Conservation (phyloP, 2,888 invertebrate genomes). For the Parnassius apollo region DNA sequence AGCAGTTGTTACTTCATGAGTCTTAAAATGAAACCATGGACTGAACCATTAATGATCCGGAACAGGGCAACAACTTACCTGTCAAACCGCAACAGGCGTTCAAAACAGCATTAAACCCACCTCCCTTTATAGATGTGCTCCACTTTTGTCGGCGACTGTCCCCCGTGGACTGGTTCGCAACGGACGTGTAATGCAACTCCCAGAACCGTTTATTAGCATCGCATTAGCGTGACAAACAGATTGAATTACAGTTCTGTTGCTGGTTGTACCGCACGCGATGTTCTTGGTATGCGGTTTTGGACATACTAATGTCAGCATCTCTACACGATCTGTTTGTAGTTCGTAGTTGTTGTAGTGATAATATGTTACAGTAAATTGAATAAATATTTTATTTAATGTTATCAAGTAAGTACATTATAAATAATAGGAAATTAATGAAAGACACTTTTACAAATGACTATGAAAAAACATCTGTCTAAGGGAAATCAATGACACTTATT, state of each 20-base stretch:
- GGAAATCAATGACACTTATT: too few species aligned
- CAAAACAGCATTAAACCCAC: slow-evolving; percentile 22
- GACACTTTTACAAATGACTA: too few species aligned
- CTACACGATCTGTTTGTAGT: background rate
- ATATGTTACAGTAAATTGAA: too few species aligned
- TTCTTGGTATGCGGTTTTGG: slow-evolving; percentile 4
- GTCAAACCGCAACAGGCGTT: slow-evolving; percentile 29
- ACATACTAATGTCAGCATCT: background rate
- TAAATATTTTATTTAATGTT: too few species aligned
- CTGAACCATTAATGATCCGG: slow-evolving; percentile 18
- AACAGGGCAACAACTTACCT: slow-evolving; percentile 14
- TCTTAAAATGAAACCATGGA: slow-evolving; percentile 21
- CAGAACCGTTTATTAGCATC: slow-evolving; percentile 45
- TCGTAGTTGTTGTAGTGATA: too few species aligned
- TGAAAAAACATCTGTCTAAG: too few species aligned
- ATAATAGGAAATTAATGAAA: too few species aligned
- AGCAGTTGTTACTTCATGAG: slow-evolving; percentile 9
- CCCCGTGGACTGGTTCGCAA: slow-evolving; percentile 24
- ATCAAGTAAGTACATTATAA: too few species aligned
- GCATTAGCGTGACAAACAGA: slow-evolving; percentile 49
- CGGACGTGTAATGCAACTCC: slow-evolving; percentile 43
- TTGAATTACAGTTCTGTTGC: slow-evolving; percentile 46
- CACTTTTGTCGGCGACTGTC: slow-evolving; percentile 28
- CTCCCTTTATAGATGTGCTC: slow-evolving; percentile 25
- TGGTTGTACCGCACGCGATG: slow-evolving; percentile 26